phyloP scores from a whole-genome alignment of 2,113 vertebrate species.

The Corythaeola cristata region DNA sequence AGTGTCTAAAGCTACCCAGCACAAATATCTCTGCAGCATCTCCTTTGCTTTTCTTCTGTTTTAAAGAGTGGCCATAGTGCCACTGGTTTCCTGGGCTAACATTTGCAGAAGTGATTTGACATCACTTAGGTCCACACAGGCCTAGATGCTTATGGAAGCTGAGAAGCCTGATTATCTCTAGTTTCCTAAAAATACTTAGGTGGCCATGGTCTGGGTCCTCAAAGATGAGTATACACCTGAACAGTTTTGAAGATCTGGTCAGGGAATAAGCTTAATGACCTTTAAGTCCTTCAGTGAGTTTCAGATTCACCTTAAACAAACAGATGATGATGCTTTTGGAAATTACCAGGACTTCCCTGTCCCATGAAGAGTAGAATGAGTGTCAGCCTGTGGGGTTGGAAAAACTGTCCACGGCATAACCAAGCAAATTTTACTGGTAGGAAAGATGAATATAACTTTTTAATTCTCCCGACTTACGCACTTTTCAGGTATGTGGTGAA shows the following conservation, averaged over 20 bases:
- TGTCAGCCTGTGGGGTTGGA: not conserved
- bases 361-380: not conserved
- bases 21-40: not conserved
- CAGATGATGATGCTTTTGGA: not conserved
- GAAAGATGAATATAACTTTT: not conserved
- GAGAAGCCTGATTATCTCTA: not conserved
- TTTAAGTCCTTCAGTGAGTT: not conserved
- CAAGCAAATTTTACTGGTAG: not conserved
- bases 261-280: not conserved
- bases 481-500: not conserved
- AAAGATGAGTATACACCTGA: not conserved
- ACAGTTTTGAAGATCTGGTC: not conserved
- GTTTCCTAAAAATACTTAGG: not conserved
- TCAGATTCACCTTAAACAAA: not conserved
- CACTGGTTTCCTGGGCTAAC: not conserved
- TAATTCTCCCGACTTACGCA: not conserved
- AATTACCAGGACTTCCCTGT: not conserved
- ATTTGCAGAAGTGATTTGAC: not conserved
- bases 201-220: not conserved
- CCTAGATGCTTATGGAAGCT: not conserved
- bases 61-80: not conserved
- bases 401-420: not conserved
- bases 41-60: not conserved
- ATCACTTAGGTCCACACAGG: not conserved
- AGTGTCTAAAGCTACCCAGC: not conserved